Percentiles rank a stretch among this genome's conserved stretches.
Evolutionary conservation across 2,113 vertebrate genomes (phyloP).

Genomic region (Papio anubis): DNA sequence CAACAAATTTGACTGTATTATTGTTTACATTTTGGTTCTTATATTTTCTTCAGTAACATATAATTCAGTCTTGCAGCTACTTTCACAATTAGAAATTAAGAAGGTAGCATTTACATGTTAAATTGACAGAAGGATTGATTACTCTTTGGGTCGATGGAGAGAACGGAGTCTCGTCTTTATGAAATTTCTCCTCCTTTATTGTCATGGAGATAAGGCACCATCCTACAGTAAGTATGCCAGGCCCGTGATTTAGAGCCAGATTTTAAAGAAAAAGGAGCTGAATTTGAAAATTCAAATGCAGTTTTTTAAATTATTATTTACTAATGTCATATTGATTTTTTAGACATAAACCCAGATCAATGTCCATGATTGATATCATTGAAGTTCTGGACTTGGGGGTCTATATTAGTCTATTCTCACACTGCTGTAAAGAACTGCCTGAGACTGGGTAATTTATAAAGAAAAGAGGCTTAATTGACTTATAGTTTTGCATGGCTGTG

Average conservation of each 20-base stretch:
- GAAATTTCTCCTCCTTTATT: not conserved
- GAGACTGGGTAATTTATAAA: too few relatives aligned
- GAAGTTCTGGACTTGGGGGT: not conserved
- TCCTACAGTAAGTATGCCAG: not conserved
- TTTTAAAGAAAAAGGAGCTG: not conserved
- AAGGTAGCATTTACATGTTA: not conserved
- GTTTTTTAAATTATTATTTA: not conserved
- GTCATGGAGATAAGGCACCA: not conserved
- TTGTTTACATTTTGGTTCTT: not conserved
- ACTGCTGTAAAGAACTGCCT: too few relatives aligned
- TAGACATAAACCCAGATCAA: not conserved
- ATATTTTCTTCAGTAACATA: not conserved
- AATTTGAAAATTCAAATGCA: not conserved
- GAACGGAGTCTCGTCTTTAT: not conserved
- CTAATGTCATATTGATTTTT: not conserved
- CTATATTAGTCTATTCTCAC: too few relatives aligned
- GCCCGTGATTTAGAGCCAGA: not conserved
- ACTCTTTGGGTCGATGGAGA: not conserved
- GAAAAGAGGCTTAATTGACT: too few relatives aligned
- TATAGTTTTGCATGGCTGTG: too few relatives aligned
- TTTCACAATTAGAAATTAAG: not conserved
- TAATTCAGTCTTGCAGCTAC: not conserved
- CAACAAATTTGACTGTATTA: not conserved
- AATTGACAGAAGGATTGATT: not conserved
- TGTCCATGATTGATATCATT: not conserved